Conservation (phyloP, 2,797 vertebrate species). For the Craterocephalus amniculus region DNA sequence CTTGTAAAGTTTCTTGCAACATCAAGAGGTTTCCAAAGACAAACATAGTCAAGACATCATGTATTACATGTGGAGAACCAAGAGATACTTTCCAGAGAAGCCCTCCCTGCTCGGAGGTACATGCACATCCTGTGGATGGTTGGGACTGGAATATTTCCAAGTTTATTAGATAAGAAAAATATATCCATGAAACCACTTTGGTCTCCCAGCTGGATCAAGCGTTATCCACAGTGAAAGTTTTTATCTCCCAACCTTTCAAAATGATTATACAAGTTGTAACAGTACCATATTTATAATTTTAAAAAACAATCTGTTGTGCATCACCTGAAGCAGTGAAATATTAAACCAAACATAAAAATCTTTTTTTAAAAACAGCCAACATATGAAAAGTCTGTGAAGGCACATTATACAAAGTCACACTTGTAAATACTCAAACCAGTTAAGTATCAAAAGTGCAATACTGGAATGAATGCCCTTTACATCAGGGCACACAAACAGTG, state of each 20-base stretch:
- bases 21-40: constrained; percentile 15
- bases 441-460: constrained; percentile 50
- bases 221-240: constrained; percentile 27
- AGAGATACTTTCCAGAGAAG: constrained; percentile 6
- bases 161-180: constrained; percentile 10
- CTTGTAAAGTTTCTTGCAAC: constrained; percentile 3
- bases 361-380: constrained; percentile 34
- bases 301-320: constrained; percentile 1
- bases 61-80: constrained; percentile 23
- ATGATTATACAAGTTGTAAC: constrained; percentile 4
- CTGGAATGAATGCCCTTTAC: constrained; percentile 21
- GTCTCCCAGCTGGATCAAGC: constrained; percentile 27
- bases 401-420: constrained; percentile 57
- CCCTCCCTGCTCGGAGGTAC: constrained; percentile 51
- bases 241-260: constrained; percentile 21
- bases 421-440: constrained; percentile 46
- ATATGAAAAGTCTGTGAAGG: constrained; percentile 63
- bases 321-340: constrained; percentile 17
- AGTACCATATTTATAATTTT: constrained; percentile 12
- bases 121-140: constrained; percentile 17
- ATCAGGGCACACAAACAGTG: constrained; percentile 31
- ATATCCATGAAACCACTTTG: constrained; percentile 13
- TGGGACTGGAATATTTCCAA: constrained; percentile 23
- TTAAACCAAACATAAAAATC: constrained; percentile 6
- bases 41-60: constrained; percentile 1